Base-by-base conservation (phyloP, 2,888 invertebrate species). In the Drosophila setosimentum region DNA sequence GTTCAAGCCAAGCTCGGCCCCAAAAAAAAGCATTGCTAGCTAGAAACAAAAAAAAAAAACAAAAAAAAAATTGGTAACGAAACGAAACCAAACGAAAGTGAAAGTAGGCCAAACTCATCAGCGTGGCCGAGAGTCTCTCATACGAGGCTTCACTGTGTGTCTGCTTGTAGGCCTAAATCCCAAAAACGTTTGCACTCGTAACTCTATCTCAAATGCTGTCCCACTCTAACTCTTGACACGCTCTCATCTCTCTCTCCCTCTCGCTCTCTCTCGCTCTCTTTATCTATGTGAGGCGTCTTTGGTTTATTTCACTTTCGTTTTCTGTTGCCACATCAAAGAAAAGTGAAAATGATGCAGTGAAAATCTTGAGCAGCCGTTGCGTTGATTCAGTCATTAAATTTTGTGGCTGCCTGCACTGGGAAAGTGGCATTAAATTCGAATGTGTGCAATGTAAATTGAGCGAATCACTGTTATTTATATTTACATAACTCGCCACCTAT, bases 91-190 rank as follows among this genome's bases (percentile, higher is more conserved):
- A 42, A 91, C 79, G 90, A 90, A 90, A 91, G 90, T 90, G 90
- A 91, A 91, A 91, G 90, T 90, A 86, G 90, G 90, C 87, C 89
- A 90, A 86, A 81, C 87, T 84, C 82, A 88, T 90, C 89, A 89
- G 77, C 84, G 72, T 83, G 68, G 75, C 71, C 69, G 66, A 66
- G 64, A 62, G 59, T 70, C 66, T 24, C 55, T 65, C 61, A 58
- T 18, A 61, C 35, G 51, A 64, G 66, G 72, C 79, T 77, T 69
- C 68, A 55, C 21, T 53, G 45, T 74, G 35, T 33, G 37, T 49
- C 40, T 69, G 42, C 54, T 64, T 62, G 73, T 75, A 78, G 75
- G 79, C 79, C 79, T 71, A 71, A 64, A 29, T 66, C 54, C 45
- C 57, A 76, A 45, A 60, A 62, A 53, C n/a, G 16, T 57, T 50